Percentiles rank a stretch among this genome's conserved stretches.
These are phyloP conservation scores for Microplitis mediator DNA, from an alignment of 1,140 invertebrate species.

Conservation along the genomic window DNA sequence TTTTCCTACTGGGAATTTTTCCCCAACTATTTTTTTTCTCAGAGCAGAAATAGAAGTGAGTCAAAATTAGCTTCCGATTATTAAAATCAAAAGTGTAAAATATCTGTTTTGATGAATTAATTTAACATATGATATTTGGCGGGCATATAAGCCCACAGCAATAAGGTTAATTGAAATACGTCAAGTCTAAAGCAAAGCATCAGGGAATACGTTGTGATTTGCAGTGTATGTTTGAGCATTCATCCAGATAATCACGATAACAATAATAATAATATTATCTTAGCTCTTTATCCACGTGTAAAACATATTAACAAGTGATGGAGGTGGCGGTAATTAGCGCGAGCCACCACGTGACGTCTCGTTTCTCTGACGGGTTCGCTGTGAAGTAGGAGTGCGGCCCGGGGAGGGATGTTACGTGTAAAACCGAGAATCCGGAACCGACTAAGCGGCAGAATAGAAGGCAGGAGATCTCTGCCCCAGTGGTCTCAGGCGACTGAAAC, in stretches of 20 bases:
- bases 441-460: background rate
- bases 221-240: background rate
- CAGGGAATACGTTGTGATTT: constrained; percentile 39
- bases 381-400: background rate
- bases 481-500: constrained; percentile 20
- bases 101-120: background rate
- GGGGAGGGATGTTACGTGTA: no score
- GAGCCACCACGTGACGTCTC: no score
- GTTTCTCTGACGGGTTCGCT: no score
- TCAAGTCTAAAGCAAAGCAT: constrained; percentile 43
- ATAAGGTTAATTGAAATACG: constrained; percentile 58
- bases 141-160: constrained; percentile 42
- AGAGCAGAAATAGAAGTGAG: no score
- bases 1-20: no score
- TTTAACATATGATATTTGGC: constrained; percentile 41
- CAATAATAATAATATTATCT: no score
- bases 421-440: background rate
- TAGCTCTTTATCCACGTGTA: no score
- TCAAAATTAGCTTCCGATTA: no score
- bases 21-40: no score
- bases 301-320: no score
- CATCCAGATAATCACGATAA: background rate
- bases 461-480: background rate
- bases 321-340: no score
- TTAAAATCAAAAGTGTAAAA: no score